Conservation (phyloP, 2,888 invertebrate genomes). For the Sicus ferrugineus region DNA sequence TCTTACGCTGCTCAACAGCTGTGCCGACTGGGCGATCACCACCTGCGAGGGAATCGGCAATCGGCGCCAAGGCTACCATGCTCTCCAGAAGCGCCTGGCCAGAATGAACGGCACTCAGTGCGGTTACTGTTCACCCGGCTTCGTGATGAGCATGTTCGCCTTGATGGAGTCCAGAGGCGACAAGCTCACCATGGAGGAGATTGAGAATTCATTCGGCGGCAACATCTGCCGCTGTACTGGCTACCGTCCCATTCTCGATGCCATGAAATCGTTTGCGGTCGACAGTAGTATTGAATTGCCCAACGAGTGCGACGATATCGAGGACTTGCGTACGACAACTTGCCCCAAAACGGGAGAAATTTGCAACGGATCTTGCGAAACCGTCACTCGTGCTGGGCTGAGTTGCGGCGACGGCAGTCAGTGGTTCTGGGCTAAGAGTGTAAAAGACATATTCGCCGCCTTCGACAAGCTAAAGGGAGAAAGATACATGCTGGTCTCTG, state of each 20-base stretch:
- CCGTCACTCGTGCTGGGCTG: slow-evolving; percentile 20
- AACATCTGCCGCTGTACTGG: slow-evolving; percentile 85
- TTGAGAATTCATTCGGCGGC: slow-evolving; percentile 80
- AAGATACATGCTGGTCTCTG: slow-evolving; percentile 73
- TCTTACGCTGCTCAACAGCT: slow-evolving; percentile 70
- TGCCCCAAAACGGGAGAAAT: slow-evolving; percentile 62
- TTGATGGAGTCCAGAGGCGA: slow-evolving; percentile 66
- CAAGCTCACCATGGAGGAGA: slow-evolving; percentile 69
- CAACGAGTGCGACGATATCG: slow-evolving; percentile 65
- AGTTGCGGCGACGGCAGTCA: slow-evolving; percentile 50
- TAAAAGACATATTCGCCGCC: slow-evolving; percentile 48
- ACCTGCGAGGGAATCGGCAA: slow-evolving; percentile 79
- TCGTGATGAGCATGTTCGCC: slow-evolving; percentile 78
- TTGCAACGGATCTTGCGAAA: slow-evolving; percentile 59
- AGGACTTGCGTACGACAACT: slow-evolving; percentile 62
- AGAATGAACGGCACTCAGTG: slow-evolving; percentile 77
- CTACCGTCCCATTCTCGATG: slow-evolving; percentile 79
- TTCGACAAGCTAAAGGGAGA: slow-evolving; percentile 58
- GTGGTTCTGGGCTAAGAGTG: slow-evolving; percentile 55
- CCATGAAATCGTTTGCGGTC: slow-evolving; percentile 77
- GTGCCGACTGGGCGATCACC: slow-evolving; percentile 73
- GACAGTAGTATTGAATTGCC: slow-evolving; percentile 67
- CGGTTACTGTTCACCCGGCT: slow-evolving; percentile 80
- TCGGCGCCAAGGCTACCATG: slow-evolving; percentile 72
- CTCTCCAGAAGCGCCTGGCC: slow-evolving; percentile 73